Percentiles rank a stretch among this genome's conserved stretches.
Conservation (phyloP, 2,888 invertebrate species). For the Agrilus mali region DNA sequence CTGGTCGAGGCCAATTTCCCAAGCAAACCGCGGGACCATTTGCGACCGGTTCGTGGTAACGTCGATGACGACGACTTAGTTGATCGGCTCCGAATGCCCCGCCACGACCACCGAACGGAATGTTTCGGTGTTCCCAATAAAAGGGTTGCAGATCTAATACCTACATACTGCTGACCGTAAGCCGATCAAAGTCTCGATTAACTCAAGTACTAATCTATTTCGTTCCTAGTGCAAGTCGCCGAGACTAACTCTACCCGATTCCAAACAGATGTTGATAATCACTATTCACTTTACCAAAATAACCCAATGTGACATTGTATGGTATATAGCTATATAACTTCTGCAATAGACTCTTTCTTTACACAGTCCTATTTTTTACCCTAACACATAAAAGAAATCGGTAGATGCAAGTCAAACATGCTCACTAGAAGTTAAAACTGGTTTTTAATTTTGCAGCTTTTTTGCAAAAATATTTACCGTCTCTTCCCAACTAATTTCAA, state of each 20-base stretch:
- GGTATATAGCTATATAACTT: too few species aligned
- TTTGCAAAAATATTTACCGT: too few species aligned
- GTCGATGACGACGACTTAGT: neutral
- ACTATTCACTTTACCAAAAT: too few species aligned
- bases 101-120: conserved; percentile 7
- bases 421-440: too few species aligned
- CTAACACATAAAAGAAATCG: too few species aligned
- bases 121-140: conserved; percentile 10
- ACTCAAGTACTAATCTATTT: conserved; percentile 17
- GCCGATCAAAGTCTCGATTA: conserved; percentile 18
- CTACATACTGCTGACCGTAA: conserved; percentile 13
- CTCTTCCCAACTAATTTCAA: too few species aligned
- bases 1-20: conserved; percentile 13
- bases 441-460: too few species aligned
- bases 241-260: neutral
- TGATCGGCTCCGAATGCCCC: neutral
- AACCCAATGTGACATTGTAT: too few species aligned
- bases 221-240: conserved; percentile 2
- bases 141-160: conserved; percentile 13
- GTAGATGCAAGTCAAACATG: too few species aligned
- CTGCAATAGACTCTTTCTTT: too few species aligned
- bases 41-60: conserved; percentile 1
- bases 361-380: too few species aligned
- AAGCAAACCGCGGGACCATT: conserved; percentile 11
- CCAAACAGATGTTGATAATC: too few species aligned